phyloP scores from a whole-genome alignment of 2,113 vertebrate species.

The Canis aureus region DNA sequence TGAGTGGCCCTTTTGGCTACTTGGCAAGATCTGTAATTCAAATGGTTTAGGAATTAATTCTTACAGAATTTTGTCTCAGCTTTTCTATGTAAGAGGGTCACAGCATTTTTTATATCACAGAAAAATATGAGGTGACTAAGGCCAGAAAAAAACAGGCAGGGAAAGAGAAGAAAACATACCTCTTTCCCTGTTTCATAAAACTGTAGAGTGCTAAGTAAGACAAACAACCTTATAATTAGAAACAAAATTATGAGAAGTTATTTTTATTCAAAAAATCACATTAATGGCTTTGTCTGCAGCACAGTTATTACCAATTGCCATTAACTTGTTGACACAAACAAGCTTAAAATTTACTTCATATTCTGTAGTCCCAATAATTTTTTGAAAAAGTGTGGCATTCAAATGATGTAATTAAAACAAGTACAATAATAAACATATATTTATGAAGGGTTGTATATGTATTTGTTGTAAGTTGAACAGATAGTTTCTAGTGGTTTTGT shows the following conservation, averaged over 20 bases:
- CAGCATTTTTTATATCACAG: constrained; percentile 18
- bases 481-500: constrained; percentile 76
- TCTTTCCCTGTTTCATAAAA: constrained; percentile 69
- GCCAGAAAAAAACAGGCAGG: constrained; percentile 66
- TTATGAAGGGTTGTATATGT: constrained; percentile 71
- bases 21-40: constrained; percentile 67
- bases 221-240: constrained; percentile 78
- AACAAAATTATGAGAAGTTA: constrained; percentile 63
- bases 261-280: constrained; percentile 77
- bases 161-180: constrained; percentile 56
- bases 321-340: constrained; percentile 73
- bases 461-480: constrained; percentile 74
- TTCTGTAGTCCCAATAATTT: constrained; percentile 67
- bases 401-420: constrained; percentile 66
- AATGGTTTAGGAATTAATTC: constrained; percentile 42
- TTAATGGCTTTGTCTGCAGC: constrained; percentile 75
- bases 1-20: constrained; percentile 51
- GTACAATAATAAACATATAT: constrained; percentile 80
- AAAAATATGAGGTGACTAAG: constrained; percentile 65
- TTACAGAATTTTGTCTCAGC: constrained; percentile 63
- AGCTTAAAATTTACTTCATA: constrained; percentile 77
- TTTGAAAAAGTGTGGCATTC: constrained; percentile 73
- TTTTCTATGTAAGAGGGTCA: constrained; percentile 53
- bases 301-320: constrained; percentile 74
- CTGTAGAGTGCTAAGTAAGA: constrained; percentile 74